These are phyloP conservation scores for Trissolcus basalis DNA, from an alignment of 1,140 invertebrate species.

Conservation along the genomic window DNA sequence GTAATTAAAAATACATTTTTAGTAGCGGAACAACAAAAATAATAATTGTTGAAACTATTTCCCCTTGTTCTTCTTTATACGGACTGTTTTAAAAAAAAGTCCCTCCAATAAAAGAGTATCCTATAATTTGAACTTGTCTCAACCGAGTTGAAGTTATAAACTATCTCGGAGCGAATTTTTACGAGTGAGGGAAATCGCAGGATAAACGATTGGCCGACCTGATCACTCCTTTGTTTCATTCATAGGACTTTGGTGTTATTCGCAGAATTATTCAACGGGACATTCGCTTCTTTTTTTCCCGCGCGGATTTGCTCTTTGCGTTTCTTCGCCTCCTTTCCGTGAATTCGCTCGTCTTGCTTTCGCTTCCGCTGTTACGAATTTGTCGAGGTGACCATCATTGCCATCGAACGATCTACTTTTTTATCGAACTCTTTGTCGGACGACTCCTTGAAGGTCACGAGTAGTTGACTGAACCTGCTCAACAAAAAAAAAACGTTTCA, in stretches of 20 bases:
- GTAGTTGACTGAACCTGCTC: slow-evolving; percentile 48
- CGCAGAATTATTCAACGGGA: slow-evolving; percentile 56
- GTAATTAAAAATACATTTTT: too few relatives aligned
- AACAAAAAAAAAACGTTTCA: slow-evolving; percentile 30
- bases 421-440: slow-evolving; percentile 55
- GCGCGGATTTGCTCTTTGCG: slow-evolving; percentile 28
- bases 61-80: background rate
- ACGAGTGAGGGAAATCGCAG: slow-evolving; percentile 9
- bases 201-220: slow-evolving; percentile 17
- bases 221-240: slow-evolving; percentile 61
- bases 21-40: too few relatives aligned
- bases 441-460: slow-evolving; percentile 53
- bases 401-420: slow-evolving; percentile 47
- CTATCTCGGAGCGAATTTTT: background rate
- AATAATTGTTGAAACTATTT: too few relatives aligned
- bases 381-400: slow-evolving; percentile 50
- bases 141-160: slow-evolving; percentile 3
- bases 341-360: slow-evolving; percentile 43
- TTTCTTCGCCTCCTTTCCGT: slow-evolving; percentile 53
- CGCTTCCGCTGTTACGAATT: slow-evolving; percentile 56
- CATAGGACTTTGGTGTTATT: slow-evolving; percentile 62
- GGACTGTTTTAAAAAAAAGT: background rate
- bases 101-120: background rate
- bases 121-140: background rate
- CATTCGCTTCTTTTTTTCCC: slow-evolving; percentile 37